A percentile compares a stretch with the other conserved stretches of the same genome.
Conservation (phyloP, 1,140 invertebrate species). For the Lepidurus couesii region DNA sequence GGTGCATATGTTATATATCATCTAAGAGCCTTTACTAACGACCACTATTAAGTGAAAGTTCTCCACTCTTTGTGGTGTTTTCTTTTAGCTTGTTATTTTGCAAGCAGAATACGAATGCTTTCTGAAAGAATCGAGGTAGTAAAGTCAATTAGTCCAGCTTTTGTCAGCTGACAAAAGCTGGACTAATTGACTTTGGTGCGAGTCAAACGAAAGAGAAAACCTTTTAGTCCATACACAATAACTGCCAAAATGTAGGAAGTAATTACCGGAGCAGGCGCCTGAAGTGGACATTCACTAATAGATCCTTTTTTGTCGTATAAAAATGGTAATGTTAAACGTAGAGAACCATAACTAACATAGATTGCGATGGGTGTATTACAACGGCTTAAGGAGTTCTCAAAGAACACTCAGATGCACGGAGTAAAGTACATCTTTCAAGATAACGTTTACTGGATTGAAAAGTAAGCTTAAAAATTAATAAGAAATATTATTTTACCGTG, state of each 20-base stretch:
- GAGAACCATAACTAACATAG: neutral
- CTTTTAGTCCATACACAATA: neutral
- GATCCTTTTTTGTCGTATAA: neutral
- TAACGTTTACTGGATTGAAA: slow-evolving; percentile 16
- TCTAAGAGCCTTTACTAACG: no score
- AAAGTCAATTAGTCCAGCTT: neutral
- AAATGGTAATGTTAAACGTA: neutral
- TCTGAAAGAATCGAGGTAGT: no score
- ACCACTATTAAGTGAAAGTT: no score
- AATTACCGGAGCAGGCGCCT: neutral
- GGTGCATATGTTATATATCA: no score
- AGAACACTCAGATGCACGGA: slow-evolving; percentile 33
- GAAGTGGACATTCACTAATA: neutral
- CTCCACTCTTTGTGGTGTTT: no score
- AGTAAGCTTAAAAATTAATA: neutral
- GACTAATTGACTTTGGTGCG: no score
- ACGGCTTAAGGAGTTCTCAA: slow-evolving; percentile 21
- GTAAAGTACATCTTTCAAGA: slow-evolving; percentile 34
- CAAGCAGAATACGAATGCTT: no score
- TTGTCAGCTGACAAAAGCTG: no score
- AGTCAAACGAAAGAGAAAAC: neutral
- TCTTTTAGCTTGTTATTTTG: no score
- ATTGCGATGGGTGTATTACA: neutral
- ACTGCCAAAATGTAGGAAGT: neutral
- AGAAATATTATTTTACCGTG: no score